A percentile compares a stretch with the other conserved stretches of the same genome.
Conservation (phyloP, 2,888 invertebrate species). For the Volucella inflata region DNA sequence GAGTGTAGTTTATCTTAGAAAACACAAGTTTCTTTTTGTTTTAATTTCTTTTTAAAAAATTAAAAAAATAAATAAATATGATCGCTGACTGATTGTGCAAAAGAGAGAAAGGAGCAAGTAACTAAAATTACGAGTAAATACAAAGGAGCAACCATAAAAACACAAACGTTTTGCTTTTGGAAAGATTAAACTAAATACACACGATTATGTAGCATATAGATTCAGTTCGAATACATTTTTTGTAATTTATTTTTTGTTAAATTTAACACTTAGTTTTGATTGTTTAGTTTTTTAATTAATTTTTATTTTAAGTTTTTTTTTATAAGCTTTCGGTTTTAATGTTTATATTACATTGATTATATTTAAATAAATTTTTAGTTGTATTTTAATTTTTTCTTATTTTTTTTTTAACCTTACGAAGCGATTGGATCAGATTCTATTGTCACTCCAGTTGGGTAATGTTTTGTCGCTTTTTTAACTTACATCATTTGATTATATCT, state of each 20-base stretch:
- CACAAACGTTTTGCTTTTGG: constrained; percentile 33
- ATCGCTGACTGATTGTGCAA: constrained; percentile 68
- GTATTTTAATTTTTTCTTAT: background rate
- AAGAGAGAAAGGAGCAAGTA: constrained; percentile 33
- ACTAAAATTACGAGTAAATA: constrained; percentile 20
- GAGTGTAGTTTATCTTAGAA: constrained; percentile 45
- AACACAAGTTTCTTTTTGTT: constrained; percentile 32
- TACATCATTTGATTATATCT: too few species aligned
- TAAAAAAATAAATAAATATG: constrained; percentile 8
- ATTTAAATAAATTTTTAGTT: constrained; percentile 52
- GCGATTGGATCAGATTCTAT: background rate
- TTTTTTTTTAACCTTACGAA: background rate
- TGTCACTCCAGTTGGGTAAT: background rate
- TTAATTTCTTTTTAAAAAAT: background rate
- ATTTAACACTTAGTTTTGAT: constrained; percentile 54
- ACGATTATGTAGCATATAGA: constrained; percentile 8
- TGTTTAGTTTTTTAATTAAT: constrained; percentile 25
- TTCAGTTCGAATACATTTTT: constrained; percentile 46
- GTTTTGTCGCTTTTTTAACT: too few species aligned
- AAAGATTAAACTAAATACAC: constrained; percentile 17
- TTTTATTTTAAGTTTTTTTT: constrained; percentile 11
- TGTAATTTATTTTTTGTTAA: too few species aligned
- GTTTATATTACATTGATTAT: constrained; percentile 21
- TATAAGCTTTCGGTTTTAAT: constrained; percentile 24
- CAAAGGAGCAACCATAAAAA: constrained; percentile 41